Conservation (phyloP, 2,888 invertebrate species). For the Rosalia funebris region DNA sequence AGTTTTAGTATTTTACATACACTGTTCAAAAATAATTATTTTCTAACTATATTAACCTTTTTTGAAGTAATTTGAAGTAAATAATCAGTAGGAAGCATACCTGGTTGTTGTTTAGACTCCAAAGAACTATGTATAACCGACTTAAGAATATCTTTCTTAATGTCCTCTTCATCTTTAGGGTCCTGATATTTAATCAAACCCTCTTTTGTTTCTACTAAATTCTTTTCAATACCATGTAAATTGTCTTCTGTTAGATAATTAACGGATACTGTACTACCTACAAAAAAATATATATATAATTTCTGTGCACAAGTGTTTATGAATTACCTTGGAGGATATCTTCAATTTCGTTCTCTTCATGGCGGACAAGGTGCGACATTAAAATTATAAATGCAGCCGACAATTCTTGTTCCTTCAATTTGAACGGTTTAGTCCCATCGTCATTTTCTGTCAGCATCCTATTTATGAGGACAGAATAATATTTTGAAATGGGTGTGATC, state of each 20-base stretch:
- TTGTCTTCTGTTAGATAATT: slow-evolving; percentile 47
- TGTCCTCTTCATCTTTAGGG: slow-evolving; percentile 59
- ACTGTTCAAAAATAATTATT: too few species aligned
- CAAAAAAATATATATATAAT: not conserved
- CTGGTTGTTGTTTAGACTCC: slow-evolving; percentile 62
- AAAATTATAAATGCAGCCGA: slow-evolving; percentile 47
- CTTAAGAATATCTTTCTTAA: slow-evolving; percentile 68
- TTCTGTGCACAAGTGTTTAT: slow-evolving; percentile 15
- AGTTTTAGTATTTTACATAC: too few species aligned
- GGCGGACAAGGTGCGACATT: slow-evolving; percentile 44
- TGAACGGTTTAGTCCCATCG: slow-evolving; percentile 17
- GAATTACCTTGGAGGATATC: slow-evolving; percentile 41
- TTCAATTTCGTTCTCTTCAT: slow-evolving; percentile 45
- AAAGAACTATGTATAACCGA: slow-evolving; percentile 75
- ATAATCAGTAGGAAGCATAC: too few species aligned
- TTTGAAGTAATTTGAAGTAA: too few species aligned
- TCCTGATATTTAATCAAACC: slow-evolving; percentile 35
- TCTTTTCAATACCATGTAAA: slow-evolving; percentile 30
- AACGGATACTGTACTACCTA: slow-evolving; percentile 41
- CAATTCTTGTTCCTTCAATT: slow-evolving; percentile 38
- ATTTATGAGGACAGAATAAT: slow-evolving; percentile 39
- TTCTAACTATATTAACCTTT: too few species aligned
- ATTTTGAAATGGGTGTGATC: slow-evolving; percentile 42
- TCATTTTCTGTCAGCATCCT: slow-evolving; percentile 22
- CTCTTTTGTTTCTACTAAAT: slow-evolving; percentile 28